phyloP scores from a whole-genome alignment of 2,113 vertebrate species.

The Larimichthys crocea region DNA sequence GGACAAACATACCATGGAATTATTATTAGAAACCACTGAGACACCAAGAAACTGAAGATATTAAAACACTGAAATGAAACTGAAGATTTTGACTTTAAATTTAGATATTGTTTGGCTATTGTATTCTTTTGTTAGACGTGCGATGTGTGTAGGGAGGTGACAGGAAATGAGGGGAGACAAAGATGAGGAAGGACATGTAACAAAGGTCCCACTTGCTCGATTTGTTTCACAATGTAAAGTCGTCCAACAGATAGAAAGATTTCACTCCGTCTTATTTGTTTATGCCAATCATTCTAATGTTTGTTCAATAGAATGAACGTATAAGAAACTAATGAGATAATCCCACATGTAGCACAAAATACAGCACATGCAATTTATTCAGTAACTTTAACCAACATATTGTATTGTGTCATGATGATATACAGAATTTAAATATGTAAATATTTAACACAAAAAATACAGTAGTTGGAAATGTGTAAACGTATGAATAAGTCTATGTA shows the following conservation, averaged over 20 bases:
- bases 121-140: neutral
- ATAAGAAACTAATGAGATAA: no score
- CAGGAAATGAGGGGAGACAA: neutral
- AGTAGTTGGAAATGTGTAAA: no score
- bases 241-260: no score
- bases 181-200: neutral
- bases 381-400: neutral
- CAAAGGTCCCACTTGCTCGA: neutral
- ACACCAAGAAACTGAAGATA: no score
- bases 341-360: no score
- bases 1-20: neutral
- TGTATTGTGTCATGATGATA: neutral
- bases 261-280: no score
- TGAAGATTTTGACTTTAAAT: neutral
- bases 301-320: no score
- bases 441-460: no score
- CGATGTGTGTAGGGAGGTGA: neutral
- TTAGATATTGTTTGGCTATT: neutral
- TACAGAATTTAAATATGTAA: neutral
- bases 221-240: neutral
- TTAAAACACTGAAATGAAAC: neutral
- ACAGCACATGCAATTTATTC: no score
- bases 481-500: neutral
- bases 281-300: no score
- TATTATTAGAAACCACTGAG: no score